Evolutionary conservation across 2,113 vertebrate species (phyloP).

Genomic region (Sturnus vulgaris): DNA sequence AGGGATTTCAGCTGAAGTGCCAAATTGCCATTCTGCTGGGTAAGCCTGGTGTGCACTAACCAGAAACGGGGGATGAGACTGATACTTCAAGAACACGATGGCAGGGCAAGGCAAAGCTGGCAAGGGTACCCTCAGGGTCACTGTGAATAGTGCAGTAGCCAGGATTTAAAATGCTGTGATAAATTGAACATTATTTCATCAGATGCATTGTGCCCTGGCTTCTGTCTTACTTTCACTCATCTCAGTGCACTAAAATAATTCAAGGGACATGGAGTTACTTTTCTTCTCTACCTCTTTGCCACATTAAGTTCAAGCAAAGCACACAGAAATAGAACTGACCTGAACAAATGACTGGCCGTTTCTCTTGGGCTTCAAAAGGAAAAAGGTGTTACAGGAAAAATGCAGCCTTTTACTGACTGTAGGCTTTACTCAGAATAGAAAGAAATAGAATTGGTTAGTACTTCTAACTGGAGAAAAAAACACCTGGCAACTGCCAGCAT

Average conservation of each 20-base stretch:
- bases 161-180: neutral
- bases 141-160: neutral
- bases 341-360: neutral
- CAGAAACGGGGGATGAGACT: neutral
- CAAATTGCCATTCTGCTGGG: neutral
- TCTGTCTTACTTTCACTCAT: neutral
- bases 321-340: neutral
- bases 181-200: neutral
- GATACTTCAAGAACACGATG: neutral
- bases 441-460: neutral
- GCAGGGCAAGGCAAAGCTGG: neutral
- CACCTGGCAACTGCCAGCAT: neutral
- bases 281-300: neutral
- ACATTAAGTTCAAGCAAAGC: neutral
- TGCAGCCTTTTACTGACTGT: neutral
- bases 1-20: neutral
- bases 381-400: neutral
- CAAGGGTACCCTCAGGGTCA: neutral
- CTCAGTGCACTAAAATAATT: neutral
- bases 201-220: neutral
- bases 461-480: neutral
- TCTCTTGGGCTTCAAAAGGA: neutral
- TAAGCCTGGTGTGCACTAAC: neutral
- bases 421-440: neutral
- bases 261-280: neutral